Conservation (phyloP, 2,113 vertebrate species). For the Tachysurus fulvidraco region DNA sequence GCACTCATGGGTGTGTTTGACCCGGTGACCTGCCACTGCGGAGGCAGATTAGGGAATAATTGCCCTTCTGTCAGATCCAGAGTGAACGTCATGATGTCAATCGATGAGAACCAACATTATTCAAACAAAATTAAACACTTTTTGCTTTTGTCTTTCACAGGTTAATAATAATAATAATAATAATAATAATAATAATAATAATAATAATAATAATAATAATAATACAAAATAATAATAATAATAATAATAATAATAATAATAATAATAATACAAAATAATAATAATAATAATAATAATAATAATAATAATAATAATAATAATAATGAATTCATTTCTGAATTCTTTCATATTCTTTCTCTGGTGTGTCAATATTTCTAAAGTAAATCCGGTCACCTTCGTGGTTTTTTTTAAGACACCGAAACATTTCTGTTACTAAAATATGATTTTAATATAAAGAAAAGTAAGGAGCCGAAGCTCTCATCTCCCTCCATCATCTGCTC, state of each 20-base stretch:
- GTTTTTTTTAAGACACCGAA: background rate
- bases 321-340: conserved; percentile 23
- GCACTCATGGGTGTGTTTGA: conserved; percentile 61
- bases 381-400: conserved; percentile 13
- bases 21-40: conserved; percentile 55
- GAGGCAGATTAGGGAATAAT: conserved; percentile 59
- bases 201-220: conserved; percentile 1
- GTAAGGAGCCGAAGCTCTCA: background rate
- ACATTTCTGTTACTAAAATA: background rate
- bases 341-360: background rate
- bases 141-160: background rate
- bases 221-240: conserved; percentile 24
- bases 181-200: conserved; percentile 12
- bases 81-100: conserved; percentile 51
- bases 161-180: too few relatives aligned
- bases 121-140: background rate
- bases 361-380: conserved; percentile 15
- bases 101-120: background rate
- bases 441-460: background rate
- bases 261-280: conserved; percentile 35
- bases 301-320: conserved; percentile 20
- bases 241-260: conserved; percentile 13
- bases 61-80: conserved; percentile 54
- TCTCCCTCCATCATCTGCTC: conserved; percentile 7
- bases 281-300: conserved; percentile 20